Evolutionary conservation across 1,140 invertebrate genomes (phyloP), one percentile per base, ranked within the genome.

Genomic region (Drosophila orosa): DNA sequence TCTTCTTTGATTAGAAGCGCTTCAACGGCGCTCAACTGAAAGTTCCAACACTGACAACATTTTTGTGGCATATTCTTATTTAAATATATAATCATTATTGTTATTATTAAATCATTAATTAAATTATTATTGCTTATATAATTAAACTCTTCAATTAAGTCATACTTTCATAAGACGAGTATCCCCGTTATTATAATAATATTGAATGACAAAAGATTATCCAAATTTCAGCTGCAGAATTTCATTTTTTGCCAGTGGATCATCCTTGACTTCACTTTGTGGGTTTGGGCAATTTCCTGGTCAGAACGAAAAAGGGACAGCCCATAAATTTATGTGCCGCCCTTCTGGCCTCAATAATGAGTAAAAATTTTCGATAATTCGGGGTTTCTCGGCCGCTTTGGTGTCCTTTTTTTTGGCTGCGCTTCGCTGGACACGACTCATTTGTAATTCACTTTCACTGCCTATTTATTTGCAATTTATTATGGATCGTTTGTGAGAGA

Each of bases 361-460:
- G 84, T 75, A 80, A 83, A 71, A 89, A 71, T 83, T 89, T 76
- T 74, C 77, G 84, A 87, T 89, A 84, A 89, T 89, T 89, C 66
- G 58, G 62, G 61, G 82, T 78, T 79, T 82, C 59, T 68, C 10
- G 27, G 63, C 42, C 55, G 62, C 67, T 77, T 69, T 59, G 48
- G 37, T 52, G 40, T 50, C 71, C 71, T 44, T 68, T 69, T 77
- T 83, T 83, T 62, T 63, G 42, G 63, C 27, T 69, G 45, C 78
- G 74, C 66, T 71, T 80, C 66, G 73, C 42, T 48, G 57, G 44
- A 47, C 68, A 66, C 47, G 57, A 44, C 74, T 89, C 84, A 89
- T 89, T 80, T 84, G 77, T 67, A 75, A 89, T 89, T 89, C 84
- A 89, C 84, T 89, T 87, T 83, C 78, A 80, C 68, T 85, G 81